A percentile compares a stretch with the other conserved stretches of the same genome.
phyloP scores from a whole-genome alignment of 2,797 vertebrate genomes.

The Rhynchotus rufescens region DNA sequence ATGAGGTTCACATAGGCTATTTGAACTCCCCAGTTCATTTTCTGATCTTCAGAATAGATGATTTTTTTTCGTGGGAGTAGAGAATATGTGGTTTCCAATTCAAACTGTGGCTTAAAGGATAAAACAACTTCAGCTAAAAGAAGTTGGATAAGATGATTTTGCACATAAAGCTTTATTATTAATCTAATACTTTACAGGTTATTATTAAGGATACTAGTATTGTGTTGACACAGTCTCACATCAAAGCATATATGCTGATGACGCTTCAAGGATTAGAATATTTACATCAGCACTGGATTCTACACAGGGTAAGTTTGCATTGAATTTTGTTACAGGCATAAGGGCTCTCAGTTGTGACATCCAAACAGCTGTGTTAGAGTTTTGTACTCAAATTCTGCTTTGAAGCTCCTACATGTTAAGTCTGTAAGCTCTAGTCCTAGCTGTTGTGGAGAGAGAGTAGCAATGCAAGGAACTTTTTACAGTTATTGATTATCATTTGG shows the following conservation, averaged over 20 bases:
- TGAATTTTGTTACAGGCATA: too few species aligned
- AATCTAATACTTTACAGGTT: constrained; percentile 81
- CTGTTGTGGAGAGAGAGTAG: background rate
- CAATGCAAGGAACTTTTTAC: background rate
- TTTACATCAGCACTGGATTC: constrained; percentile 94
- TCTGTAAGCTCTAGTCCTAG: background rate
- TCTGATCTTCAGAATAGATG: background rate
- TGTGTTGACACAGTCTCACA: constrained; percentile 94
- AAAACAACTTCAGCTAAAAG: background rate
- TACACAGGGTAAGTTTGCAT: constrained; percentile 89
- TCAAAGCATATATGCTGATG: constrained; percentile 98
- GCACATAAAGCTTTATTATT: background rate
- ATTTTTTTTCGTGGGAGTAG: background rate
- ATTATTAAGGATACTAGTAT: constrained; percentile 98
- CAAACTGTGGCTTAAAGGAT: background rate
- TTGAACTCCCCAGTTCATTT: background rate
- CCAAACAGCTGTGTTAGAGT: too few species aligned
- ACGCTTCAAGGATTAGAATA: constrained; percentile 97
- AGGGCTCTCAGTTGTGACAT: too few species aligned
- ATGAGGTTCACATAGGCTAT: background rate
- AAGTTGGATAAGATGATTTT: background rate
- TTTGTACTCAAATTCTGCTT: background rate
- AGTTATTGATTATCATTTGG: background rate
- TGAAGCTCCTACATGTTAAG: background rate
- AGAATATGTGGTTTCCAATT: background rate